Percentiles rank a stretch among this genome's conserved stretches.
These are phyloP conservation scores for Megaustenia siamemsis DNA, from an alignment of 2,888 invertebrate genomes.

Conservation along the genomic window DNA sequence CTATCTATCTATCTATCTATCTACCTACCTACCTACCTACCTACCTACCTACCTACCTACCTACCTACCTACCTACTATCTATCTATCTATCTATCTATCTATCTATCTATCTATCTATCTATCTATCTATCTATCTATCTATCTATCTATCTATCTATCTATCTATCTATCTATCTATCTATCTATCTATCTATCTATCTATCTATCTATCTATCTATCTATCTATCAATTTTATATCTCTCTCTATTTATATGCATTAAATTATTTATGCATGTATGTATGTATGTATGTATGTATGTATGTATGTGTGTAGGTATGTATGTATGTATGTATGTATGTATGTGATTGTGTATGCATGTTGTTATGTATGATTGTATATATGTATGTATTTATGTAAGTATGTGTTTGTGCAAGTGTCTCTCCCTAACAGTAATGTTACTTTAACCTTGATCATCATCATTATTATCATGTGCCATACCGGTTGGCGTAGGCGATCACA, in stretches of 20 bases:
- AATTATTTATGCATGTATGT: not conserved
- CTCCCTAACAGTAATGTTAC: no score
- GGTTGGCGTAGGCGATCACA: no score
- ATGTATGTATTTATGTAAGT: slow-evolving; percentile 12
- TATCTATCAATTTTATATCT: slow-evolving; percentile 10
- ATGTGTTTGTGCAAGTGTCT: slow-evolving; percentile 2
- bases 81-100: slow-evolving; percentile 27
- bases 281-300: not conserved
- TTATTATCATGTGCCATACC: no score
- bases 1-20: no score
- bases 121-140: slow-evolving; percentile 27
- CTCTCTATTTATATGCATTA: not conserved
- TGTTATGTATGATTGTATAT: slow-evolving; percentile 3
- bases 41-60: not conserved
- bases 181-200: slow-evolving; percentile 11
- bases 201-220: slow-evolving; percentile 30
- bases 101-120: slow-evolving; percentile 27
- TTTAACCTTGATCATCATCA: no score
- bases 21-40: no score
- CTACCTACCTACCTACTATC: slow-evolving; percentile 11
- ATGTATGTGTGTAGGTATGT: not conserved
- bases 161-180: slow-evolving; percentile 23
- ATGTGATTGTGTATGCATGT: slow-evolving; percentile 2
- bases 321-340: slow-evolving; percentile 15
- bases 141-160: slow-evolving; percentile 27